Evolutionary conservation across 2,797 vertebrate species (phyloP), one percentile per base, ranked within the genome.

Genomic region (Brachyalestes nurse): DNA sequence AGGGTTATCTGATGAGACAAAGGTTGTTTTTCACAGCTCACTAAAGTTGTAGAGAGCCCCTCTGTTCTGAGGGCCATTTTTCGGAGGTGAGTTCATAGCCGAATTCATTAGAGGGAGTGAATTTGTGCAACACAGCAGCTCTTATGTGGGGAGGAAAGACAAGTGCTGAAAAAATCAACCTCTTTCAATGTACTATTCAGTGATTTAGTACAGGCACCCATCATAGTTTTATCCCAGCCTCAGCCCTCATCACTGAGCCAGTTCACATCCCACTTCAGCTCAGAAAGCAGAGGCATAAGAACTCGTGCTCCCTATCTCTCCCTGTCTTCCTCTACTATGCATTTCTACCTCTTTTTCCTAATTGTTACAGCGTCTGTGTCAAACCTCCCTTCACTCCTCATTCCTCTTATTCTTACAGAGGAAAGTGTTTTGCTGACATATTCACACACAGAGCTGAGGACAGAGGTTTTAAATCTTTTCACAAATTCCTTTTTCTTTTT

Each of bases 1-100:
- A 72, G 28, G 70, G 69, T 78, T 78, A 81, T 85, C 61, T 71
- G 71, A 77, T 51, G 53, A 79, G 53, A 21, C 42, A 69, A 51
- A 16, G 28, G 72, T 81, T 82, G 83, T 71, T 80, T 75, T 82
- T 77, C 42, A 77, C 74, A 65, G 69, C 71, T 72, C 58, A 40
- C 53, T 69, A 74, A 25, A 66, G 71, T 66, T 72, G 45, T 38
- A 60, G 64, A 77, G 45, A 70, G 23, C 12, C 28, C 17, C 12
- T 67, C 61, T 66, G 78, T 69, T 77, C 51, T 38, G 72, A 65
- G 62, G 45, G 40, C 79, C 55, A 71, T 88, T 80, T 81, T 74
- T 87, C 51, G 64, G 77, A 78, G 79, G 76, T 88, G 89, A 91
- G 87, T 88, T 91, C 85, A 89, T 88, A 65, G 77, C 84, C 75